phyloP scores from a whole-genome alignment of 1,140 invertebrate species.

The Anoplolepis gracilipes region DNA sequence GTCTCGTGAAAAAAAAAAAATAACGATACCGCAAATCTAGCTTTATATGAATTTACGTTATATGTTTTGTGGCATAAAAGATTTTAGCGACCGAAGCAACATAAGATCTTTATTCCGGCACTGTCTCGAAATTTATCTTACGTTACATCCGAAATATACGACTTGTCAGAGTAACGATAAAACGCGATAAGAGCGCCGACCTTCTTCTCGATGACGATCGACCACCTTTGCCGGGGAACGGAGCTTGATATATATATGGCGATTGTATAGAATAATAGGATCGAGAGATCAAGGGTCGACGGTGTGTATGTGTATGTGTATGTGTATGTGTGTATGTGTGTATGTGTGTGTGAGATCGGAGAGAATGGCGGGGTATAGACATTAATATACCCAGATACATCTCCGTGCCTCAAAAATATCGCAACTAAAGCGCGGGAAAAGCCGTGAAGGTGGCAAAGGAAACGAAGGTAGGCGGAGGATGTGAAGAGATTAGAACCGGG shows the following conservation, averaged over 20 bases:
- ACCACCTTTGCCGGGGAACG: conserved; percentile 15
- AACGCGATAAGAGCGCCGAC: conserved; percentile 61
- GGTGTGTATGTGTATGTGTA: too few relatives aligned
- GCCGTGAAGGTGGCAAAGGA: conserved; percentile 75
- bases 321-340: too few relatives aligned
- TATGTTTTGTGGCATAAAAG: neutral
- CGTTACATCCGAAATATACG: conserved; percentile 53
- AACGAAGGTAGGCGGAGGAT: conserved; percentile 5
- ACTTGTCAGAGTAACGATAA: conserved; percentile 55
- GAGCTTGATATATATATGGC: conserved; percentile 70
- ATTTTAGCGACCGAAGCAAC: neutral
- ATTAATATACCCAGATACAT: conserved; percentile 58
- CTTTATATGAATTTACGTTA: too few relatives aligned
- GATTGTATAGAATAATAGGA: conserved; percentile 68
- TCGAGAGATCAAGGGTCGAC: conserved; percentile 12
- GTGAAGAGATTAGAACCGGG: conserved; percentile 13
- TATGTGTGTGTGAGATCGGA: neutral
- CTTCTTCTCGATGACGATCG: conserved; percentile 62
- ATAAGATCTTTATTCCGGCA: neutral
- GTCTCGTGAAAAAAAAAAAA: neutral
- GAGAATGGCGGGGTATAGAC: conserved; percentile 6
- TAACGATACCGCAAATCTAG: neutral
- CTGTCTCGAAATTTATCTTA: conserved; percentile 8
- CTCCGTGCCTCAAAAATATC: conserved; percentile 78
- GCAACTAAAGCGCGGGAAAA: conserved; percentile 83